A percentile compares a stretch with the other conserved stretches of the same genome.
Conservation (phyloP, 2,797 vertebrate genomes). For the Prionace glauca region DNA sequence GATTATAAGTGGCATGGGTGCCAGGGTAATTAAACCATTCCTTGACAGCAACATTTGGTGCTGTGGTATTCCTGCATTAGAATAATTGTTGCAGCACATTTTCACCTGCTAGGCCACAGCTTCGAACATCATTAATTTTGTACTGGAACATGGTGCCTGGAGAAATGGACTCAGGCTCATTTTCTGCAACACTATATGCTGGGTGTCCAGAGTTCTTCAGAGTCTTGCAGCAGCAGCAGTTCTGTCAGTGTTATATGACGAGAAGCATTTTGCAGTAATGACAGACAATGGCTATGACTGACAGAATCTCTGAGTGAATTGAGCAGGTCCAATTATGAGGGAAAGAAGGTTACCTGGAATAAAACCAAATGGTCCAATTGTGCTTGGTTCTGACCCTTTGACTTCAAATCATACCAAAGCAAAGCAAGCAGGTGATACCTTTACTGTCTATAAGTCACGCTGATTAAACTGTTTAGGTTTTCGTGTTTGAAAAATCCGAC, state of each 20-base stretch:
- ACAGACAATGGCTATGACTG: conserved; percentile 64
- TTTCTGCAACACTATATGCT: conserved; percentile 51
- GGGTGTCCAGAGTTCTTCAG: conserved; percentile 50
- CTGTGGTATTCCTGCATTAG: conserved; percentile 72
- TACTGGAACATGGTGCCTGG: conserved; percentile 52
- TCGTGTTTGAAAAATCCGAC: conserved; percentile 52
- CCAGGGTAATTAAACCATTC: conserved; percentile 90
- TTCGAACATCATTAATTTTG: conserved; percentile 68
- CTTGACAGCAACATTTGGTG: conserved; percentile 94
- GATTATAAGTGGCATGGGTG: conserved; percentile 89
- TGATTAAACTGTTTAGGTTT: conserved; percentile 63
- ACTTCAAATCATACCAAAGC: conserved; percentile 48
- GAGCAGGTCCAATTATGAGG: conserved; percentile 65
- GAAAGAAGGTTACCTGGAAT: conserved; percentile 61
- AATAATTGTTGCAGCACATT: conserved; percentile 70
- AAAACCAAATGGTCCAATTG: conserved; percentile 59
- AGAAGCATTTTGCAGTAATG: conserved; percentile 63
- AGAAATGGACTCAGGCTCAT: conserved; percentile 51
- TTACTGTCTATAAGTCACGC: conserved; percentile 48
- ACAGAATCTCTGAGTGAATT: conserved; percentile 62
- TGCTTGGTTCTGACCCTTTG: conserved; percentile 58
- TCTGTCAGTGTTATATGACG: conserved; percentile 61
- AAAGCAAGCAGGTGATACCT: conserved; percentile 59
- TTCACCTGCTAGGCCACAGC: conserved; percentile 64
- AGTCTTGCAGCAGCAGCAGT: conserved; percentile 50